phyloP scores from a whole-genome alignment of 2,888 invertebrate genomes.

The Iselma pallidipennis region DNA sequence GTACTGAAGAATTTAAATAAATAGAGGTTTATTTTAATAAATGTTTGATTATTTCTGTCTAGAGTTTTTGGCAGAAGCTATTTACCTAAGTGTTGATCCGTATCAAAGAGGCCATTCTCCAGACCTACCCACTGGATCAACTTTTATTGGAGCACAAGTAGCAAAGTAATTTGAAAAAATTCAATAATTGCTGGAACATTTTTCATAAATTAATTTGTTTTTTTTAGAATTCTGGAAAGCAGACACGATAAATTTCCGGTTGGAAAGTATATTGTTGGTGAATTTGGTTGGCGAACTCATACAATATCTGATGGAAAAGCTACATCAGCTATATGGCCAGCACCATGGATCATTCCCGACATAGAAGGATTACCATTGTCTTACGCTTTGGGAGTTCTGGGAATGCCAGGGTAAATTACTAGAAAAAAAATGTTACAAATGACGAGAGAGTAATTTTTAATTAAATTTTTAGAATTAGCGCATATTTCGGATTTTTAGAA shows the following conservation, averaged over 20 bases:
- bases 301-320: conserved; percentile 56
- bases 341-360: conserved; percentile 58
- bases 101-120: conserved; percentile 67
- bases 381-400: conserved; percentile 65
- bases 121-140: conserved; percentile 46
- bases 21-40: conserved; percentile 47
- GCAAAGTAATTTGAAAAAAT: conserved; percentile 58
- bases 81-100: conserved; percentile 71
- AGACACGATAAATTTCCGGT: conserved; percentile 66
- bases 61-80: conserved; percentile 64
- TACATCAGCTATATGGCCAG: conserved; percentile 34
- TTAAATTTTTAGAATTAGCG: conserved; percentile 63
- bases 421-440: conserved; percentile 1
- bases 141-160: conserved; percentile 70
- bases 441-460: not conserved
- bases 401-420: conserved; percentile 70
- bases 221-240: conserved; percentile 67
- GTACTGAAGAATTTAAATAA: conserved; percentile 55
- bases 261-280: conserved; percentile 64
- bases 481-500: conserved; percentile 74
- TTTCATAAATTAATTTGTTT: conserved; percentile 9
- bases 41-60: not conserved
- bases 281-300: conserved; percentile 70
- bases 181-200: not conserved
- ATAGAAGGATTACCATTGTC: conserved; percentile 62